phyloP scores from a whole-genome alignment of 2,113 vertebrate species.

The Nycticebus coucang region DNA sequence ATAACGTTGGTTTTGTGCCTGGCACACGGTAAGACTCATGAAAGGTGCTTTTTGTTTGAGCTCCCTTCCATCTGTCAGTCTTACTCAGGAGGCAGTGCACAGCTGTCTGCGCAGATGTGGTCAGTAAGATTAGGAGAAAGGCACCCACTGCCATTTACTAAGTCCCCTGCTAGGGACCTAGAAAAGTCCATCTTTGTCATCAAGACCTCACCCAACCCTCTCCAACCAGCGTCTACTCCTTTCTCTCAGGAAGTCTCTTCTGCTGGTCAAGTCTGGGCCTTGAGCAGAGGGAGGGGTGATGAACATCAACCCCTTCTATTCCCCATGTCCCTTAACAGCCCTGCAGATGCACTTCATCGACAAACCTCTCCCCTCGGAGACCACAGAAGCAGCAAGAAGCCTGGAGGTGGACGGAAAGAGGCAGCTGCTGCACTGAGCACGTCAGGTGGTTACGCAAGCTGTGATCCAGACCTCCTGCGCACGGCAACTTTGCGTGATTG shows the following conservation, averaged over 20 bases:
- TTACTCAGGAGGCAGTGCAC: neutral
- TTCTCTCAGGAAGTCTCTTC: neutral
- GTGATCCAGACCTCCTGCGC: neutral
- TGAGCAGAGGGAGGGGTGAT: neutral
- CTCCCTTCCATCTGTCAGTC: neutral
- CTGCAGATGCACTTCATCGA: neutral
- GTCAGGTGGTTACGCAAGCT: neutral
- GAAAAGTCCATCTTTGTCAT: neutral
- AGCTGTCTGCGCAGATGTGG: slow-evolving; percentile 56
- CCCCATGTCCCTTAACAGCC: neutral
- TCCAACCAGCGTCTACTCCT: accelerated
- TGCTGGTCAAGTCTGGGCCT: neutral
- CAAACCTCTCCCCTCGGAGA: neutral
- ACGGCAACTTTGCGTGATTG: neutral
- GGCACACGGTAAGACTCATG: neutral
- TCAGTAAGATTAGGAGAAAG: neutral
- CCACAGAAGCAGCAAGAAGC: neutral
- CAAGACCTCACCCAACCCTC: neutral
- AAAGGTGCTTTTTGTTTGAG: slow-evolving; percentile 2
- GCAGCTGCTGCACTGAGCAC: neutral
- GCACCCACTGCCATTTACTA: neutral
- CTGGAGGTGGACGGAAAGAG: neutral
- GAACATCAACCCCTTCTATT: neutral
- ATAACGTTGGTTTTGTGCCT: neutral
- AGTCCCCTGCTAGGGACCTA: neutral